Base-by-base conservation (phyloP, 2,113 vertebrate genomes). In the Todiramphus saurophagus region DNA sequence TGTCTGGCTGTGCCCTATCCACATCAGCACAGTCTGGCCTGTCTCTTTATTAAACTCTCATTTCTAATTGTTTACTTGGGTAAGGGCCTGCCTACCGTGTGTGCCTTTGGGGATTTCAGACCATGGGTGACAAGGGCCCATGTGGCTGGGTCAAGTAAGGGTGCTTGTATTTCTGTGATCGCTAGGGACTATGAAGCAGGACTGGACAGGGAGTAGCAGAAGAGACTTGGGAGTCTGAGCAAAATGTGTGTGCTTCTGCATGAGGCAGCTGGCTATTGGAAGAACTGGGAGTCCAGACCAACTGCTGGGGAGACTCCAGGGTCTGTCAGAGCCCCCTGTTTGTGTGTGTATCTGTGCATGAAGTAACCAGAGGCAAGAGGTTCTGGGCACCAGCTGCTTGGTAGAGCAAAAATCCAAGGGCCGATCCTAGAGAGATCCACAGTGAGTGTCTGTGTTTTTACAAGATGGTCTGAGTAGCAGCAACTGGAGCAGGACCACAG, bases 161-260 rank as follows among this genome's bases (percentile, higher is more conserved):
- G 9, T 7, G 2, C 2, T 2, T 4, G 8, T 0, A 0, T 58
- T 0, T 1, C 25, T 3, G 19, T 1, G 1, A 16, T 63, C 1
- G 0, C 31, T 8, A 10, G n/a, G 21, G 56, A 5, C 24, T 11
- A 0, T 16, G 48, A 43, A 63, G 70, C 15, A 23, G 55, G 19
- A 31, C 11, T 48, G 13, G 51, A 39, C 27, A 39, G 33, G 11
- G 15, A 35, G 17, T 4, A 37, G 39, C 11, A 56, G 37, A 44
- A 35, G 30, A 55, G 25, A 17, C 37, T 37, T 53, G 8, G 10
- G 28, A 43, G 28, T 70, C 24, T 2, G 2, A 30, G n/a, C 28
- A n/a, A 66, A 72, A 15, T 2, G 0, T 4, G 6, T 1, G 2
- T 64, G 41, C 9, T 5, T 55, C 37, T 63, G n/a, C 7, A 1